Conservation (phyloP, 2,888 invertebrate genomes). For the Allacma fusca region DNA sequence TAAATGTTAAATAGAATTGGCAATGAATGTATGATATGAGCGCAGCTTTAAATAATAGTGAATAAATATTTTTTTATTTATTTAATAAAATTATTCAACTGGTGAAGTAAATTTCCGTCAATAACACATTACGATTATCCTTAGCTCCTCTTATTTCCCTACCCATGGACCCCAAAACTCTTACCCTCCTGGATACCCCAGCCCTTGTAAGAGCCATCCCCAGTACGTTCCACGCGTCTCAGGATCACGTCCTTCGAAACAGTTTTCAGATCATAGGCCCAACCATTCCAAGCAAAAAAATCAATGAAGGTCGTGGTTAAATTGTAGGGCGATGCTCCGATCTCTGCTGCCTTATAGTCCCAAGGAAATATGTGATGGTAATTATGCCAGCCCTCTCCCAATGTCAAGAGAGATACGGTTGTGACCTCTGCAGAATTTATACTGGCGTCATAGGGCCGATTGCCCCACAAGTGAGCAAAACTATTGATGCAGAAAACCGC, state of each 20-base stretch:
- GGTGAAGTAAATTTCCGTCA: no score
- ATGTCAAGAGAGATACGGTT: slow-evolving; percentile 74
- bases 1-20: no score
- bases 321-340: slow-evolving; percentile 67
- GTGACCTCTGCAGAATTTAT: slow-evolving; percentile 82
- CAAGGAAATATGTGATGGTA: slow-evolving; percentile 89
- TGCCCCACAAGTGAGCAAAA: slow-evolving; percentile 28
- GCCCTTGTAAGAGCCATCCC: slow-evolving; percentile 76
- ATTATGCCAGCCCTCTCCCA: slow-evolving; percentile 87
- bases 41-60: no score
- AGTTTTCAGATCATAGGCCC: slow-evolving; percentile 72
- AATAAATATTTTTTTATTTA: no score
- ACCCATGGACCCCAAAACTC: no score
- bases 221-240: slow-evolving; percentile 75
- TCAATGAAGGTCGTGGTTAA: slow-evolving; percentile 72
- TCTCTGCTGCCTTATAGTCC: slow-evolving; percentile 69
- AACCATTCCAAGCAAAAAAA: slow-evolving; percentile 69
- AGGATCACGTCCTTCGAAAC: slow-evolving; percentile 74
- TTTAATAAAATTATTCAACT: no score
- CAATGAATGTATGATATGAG: no score
- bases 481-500: slow-evolving; percentile 20
- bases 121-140: no score
- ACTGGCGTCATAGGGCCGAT: slow-evolving; percentile 66
- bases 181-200: no score
- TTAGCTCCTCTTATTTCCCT: no score